Evolutionary conservation across 2,797 vertebrate genomes (phyloP).

Genomic region (Calcarius lapponicus): DNA sequence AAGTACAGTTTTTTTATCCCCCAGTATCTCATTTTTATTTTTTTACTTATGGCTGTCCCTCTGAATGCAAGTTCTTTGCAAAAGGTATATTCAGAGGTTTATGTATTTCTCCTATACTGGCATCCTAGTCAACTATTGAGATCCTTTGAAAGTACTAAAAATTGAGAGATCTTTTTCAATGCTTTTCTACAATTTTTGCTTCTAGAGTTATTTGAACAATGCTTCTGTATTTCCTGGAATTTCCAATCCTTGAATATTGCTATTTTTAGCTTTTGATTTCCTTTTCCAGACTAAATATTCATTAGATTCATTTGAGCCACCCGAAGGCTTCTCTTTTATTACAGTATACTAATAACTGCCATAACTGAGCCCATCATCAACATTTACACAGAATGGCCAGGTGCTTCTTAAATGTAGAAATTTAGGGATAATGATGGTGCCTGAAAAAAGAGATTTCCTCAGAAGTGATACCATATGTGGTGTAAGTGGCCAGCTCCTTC

Average conservation of each 20-base stretch:
- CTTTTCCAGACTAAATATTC: constrained; percentile 45
- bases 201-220: neutral
- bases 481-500: neutral
- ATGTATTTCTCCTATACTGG: neutral
- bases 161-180: neutral
- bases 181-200: neutral
- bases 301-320: constrained; percentile 28
- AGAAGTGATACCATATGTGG: neutral
- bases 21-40: neutral
- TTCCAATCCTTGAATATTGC: constrained; percentile 30
- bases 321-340: constrained; percentile 10
- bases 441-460: constrained; percentile 40
- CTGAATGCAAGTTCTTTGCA: neutral
- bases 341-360: neutral
- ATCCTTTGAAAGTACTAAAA: neutral
- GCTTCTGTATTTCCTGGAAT: constrained; percentile 7
- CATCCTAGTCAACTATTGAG: neutral
- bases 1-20: neutral
- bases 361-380: constrained; percentile 26
- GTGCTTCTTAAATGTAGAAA: constrained; percentile 35
- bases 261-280: constrained; percentile 39
- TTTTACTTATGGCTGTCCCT: neutral
- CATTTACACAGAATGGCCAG: constrained; percentile 43
- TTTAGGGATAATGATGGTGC: neutral
- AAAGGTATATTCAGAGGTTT: neutral